A percentile compares a stretch with the other conserved stretches of the same genome.
Evolutionary conservation across 2,113 vertebrate species (phyloP).

Genomic region (Dissostichus mawsoni): DNA sequence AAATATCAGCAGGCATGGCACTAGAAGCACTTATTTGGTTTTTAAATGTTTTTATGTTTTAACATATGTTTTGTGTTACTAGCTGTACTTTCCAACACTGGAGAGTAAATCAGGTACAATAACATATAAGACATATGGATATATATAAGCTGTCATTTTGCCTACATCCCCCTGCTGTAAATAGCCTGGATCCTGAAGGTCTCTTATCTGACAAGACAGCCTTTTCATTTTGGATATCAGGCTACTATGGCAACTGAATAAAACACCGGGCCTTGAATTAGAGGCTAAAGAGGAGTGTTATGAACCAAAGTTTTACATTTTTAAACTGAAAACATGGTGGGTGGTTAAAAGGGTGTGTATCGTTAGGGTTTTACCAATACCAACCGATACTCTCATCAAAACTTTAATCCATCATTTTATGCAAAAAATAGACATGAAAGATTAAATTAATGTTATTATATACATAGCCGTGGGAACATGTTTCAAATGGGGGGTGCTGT

Average conservation of each 20-base stretch:
- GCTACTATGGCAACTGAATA: conserved; percentile 69
- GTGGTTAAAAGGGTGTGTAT: no score
- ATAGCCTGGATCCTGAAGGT: conserved; percentile 66
- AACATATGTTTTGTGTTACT: not conserved
- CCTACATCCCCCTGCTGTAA: conserved; percentile 39
- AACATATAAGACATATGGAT: not conserved
- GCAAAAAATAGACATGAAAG: no score
- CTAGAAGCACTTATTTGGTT: not conserved
- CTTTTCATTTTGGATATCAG: conserved; percentile 52
- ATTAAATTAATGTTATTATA: no score
- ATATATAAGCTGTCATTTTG: not conserved
- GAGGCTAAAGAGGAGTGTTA: not conserved
- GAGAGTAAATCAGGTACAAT: not conserved
- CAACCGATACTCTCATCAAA: no score
- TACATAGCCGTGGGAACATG: no score
- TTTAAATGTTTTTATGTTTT: no score
- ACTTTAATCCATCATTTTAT: no score
- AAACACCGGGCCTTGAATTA: conserved; percentile 38
- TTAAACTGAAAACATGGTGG: no score
- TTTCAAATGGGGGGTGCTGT: no score
- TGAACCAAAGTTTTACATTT: conserved; percentile 12
- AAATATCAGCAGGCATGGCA: not conserved
- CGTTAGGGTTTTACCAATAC: no score
- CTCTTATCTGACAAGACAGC: conserved; percentile 25
- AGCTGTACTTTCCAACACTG: not conserved